phyloP scores from a whole-genome alignment of 2,113 vertebrate species.

The Pomatostomus ruficeps region DNA sequence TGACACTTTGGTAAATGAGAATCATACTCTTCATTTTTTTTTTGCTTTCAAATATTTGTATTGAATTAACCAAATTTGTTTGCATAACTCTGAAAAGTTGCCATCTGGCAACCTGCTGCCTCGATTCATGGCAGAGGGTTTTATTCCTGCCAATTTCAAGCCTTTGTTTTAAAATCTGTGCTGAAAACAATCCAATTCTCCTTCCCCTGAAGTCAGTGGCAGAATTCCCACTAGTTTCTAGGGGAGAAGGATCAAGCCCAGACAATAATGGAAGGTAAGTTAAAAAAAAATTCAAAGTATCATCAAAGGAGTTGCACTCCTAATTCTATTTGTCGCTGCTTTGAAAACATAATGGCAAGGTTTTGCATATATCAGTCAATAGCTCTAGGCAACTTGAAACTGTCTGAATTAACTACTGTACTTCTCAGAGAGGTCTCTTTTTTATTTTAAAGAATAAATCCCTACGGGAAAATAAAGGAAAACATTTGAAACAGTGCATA shows the following conservation, averaged over 20 bases:
- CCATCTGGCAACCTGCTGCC: constrained; percentile 48
- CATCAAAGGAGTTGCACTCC: constrained; percentile 32
- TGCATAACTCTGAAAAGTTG: constrained; percentile 39
- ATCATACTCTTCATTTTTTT: not conserved
- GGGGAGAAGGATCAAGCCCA: constrained; percentile 23
- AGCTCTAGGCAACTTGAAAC: constrained; percentile 41
- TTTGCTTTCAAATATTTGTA: constrained; percentile 33
- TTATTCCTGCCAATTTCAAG: constrained; percentile 36
- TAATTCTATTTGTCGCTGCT: constrained; percentile 34
- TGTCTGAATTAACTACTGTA: constrained; percentile 15
- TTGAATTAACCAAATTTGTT: constrained; percentile 48
- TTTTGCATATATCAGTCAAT: constrained; percentile 44
- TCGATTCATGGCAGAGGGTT: not conserved
- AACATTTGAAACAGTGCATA: not conserved
- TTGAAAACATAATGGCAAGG: constrained; percentile 43
- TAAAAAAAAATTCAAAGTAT: constrained; percentile 6
- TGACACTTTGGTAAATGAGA: not conserved
- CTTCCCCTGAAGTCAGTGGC: constrained; percentile 46
- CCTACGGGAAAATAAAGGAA: constrained; percentile 10
- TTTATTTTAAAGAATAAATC: not conserved
- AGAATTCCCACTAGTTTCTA: constrained; percentile 32
- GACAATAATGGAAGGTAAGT: constrained; percentile 30
- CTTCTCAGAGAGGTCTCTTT: not conserved
- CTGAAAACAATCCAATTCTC: constrained; percentile 33
- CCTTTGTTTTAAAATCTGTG: constrained; percentile 57